Evolutionary conservation across 2,888 invertebrate genomes (phyloP), one percentile per base, ranked within the genome.

Genomic region (Polymixis lichenea): DNA sequence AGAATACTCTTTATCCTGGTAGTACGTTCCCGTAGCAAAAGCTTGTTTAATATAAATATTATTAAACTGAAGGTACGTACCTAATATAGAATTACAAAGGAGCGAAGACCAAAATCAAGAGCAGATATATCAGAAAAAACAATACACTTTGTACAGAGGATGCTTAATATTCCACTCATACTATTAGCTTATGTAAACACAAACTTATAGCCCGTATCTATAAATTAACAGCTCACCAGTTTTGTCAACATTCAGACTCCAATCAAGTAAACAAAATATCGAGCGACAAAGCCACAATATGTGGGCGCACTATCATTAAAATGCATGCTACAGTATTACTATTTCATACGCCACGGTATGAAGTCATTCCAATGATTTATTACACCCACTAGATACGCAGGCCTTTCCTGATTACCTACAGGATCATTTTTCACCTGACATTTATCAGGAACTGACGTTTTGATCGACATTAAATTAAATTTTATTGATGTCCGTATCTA

Each of bases 381-480:
- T 84, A 78, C 80, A 78, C 60, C 53, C 67, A 78, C 62, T 65
- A 80, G 61, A 78, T 78, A 75, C 68, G 60, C 67, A 75, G 46
- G 55, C 62, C 67, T 66, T 75, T 61, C 74, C 83, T 85, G 83
- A 87, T 86, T 80, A 88, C 82, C 62, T 51, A 58, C 70, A 83
- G 71, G 78, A 73, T 84, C 82, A 84, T 84, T 85, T 86, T 85
- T 89, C 86, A 90, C 87, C 78, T 85, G 85, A 84, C 86, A 87
- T 86, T 90, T 91, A 92, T 91, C 89, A 88, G 61, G 51, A 77
- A 80, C 82, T 88, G 90, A 90, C 90, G 76, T 84, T 90, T 89
- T 91, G 89, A 91, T 91, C 87, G 89, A 87, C 87, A 83, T 90
- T 86, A 88, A 89, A 89, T 90, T 90, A 90, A 89, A 89, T 88